phyloP scores from a whole-genome alignment of 1,140 invertebrate species.

The Drosophila suzukii region DNA sequence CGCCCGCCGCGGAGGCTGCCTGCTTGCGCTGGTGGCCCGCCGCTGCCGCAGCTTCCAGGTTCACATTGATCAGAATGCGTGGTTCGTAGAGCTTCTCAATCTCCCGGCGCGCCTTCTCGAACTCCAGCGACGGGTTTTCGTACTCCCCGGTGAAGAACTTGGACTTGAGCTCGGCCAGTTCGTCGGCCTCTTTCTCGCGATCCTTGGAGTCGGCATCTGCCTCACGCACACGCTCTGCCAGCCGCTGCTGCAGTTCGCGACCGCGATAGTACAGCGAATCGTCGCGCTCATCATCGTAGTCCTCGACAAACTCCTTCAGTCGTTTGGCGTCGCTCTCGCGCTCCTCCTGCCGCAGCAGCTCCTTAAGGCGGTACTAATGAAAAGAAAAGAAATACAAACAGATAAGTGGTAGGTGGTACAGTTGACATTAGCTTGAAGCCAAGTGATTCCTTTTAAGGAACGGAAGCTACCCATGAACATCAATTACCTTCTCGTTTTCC shows the following conservation, averaged over 20 bases:
- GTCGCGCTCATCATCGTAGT: conserved; percentile 99
- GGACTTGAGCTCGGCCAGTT: conserved; percentile 94
- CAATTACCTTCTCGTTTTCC: conserved; percentile 92
- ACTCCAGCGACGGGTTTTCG: conserved; percentile 92
- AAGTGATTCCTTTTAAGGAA: too few relatives aligned
- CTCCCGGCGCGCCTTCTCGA: conserved; percentile 90
- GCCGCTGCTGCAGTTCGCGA: conserved; percentile 93
- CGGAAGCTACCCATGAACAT: too few relatives aligned
- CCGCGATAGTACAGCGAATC: conserved; percentile 98
- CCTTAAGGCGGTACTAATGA: conserved; percentile 90
- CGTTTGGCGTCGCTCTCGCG: conserved; percentile 95
- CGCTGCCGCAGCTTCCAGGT: conserved; percentile 53
- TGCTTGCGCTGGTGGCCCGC: conserved; percentile 11
- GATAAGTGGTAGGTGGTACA: neutral
- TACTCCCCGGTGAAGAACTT: conserved; percentile 91
- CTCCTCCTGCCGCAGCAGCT: conserved; percentile 93
- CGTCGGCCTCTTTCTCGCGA: conserved; percentile 94
- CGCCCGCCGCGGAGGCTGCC: conserved; percentile 5
- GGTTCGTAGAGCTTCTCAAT: conserved; percentile 94
- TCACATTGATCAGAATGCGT: conserved; percentile 90
- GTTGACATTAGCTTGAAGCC: too few relatives aligned
- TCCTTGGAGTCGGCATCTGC: conserved; percentile 96
- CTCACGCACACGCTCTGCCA: conserved; percentile 96
- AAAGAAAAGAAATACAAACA: neutral
- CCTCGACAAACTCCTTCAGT: conserved; percentile 98